Base-by-base conservation (phyloP, 2,888 invertebrate species). In the Stegophylla sp. region DNA sequence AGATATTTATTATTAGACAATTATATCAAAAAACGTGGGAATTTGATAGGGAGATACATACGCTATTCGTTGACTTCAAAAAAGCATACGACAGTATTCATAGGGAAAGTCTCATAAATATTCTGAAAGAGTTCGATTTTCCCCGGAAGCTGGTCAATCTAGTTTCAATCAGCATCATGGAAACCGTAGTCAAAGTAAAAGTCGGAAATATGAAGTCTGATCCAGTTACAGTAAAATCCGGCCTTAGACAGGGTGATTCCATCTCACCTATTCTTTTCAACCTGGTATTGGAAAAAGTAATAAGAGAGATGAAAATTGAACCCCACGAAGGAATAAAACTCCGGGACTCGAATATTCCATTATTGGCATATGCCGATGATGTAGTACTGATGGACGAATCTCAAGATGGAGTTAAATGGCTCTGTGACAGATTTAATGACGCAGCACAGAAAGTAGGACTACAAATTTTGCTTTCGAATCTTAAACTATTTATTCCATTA, bases 151-250 rank as follows among this genome's bases (percentile, higher is more conserved):
- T 63, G 28, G 63, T 63, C 34, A 63, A 63, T 34, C 34, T 63
- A 63, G 63, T 63, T 34, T 63, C 63, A 63, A 63, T 63, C 63
- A 63, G 63, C 63, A 63, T 63, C 63, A 63, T 63, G 63, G 34
- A 63, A 28, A 10, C 26, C 15, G 34, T 63, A 10, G 63, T 63
- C 63, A 63, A 63, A 63, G 34, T 63, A 34, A 63, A 63, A 63
- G 63, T 63, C 63, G 63, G 34, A 34, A 63, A 34, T 34, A 63
- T 63, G 63, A 63, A 63, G 63, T 63, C 63, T 10, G 63, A 63
- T 26, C 63, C 63, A 63, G 34, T 63, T 63, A 34, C 17, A 63
- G 63, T 63, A 63, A 63, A 63, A 63, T 63, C 15, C 34, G 63
- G 34, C 34, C 3, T 28, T 63, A 20, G n/a, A n/a, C n/a, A n/a